phyloP scores from a whole-genome alignment of 2,113 vertebrate genomes.

The Pollimyrus isidori region DNA sequence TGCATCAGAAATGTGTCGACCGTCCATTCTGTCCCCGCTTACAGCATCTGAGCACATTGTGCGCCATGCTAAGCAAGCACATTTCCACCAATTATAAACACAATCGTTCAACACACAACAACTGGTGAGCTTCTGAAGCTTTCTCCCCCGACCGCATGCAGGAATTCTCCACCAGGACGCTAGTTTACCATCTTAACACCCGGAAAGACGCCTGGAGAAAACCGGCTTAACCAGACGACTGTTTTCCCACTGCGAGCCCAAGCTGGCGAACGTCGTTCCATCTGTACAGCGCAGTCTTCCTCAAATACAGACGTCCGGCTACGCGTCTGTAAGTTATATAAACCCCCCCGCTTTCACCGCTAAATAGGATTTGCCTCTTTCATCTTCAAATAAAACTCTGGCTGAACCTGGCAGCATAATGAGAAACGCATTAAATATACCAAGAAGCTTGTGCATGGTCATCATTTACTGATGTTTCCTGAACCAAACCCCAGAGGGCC shows the following conservation, averaged over 20 bases:
- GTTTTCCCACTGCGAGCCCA: neutral
- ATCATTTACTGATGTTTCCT: conserved; percentile 2
- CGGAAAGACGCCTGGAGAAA: neutral
- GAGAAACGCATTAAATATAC: neutral
- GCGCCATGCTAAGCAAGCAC: neutral
- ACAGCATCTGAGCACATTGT: neutral
- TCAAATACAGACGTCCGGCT: neutral
- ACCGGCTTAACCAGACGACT: neutral
- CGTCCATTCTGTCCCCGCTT: neutral
- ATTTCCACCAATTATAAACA: neutral
- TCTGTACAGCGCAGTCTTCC: neutral
- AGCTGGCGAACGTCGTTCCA: neutral
- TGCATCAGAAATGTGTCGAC: neutral
- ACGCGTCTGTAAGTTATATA: neutral
- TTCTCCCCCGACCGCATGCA: neutral
- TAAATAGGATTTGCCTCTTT: neutral
- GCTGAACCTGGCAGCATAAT: neutral
- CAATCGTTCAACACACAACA: neutral
- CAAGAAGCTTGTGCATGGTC: neutral
- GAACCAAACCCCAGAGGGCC: neutral
- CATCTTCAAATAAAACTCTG: neutral
- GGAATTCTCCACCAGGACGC: neutral
- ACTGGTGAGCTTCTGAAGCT: neutral
- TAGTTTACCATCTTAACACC: neutral
- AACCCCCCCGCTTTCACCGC: neutral